These are phyloP conservation scores for Wasmannia auropunctata DNA, from an alignment of 1,140 invertebrate genomes.

Conservation along the genomic window DNA sequence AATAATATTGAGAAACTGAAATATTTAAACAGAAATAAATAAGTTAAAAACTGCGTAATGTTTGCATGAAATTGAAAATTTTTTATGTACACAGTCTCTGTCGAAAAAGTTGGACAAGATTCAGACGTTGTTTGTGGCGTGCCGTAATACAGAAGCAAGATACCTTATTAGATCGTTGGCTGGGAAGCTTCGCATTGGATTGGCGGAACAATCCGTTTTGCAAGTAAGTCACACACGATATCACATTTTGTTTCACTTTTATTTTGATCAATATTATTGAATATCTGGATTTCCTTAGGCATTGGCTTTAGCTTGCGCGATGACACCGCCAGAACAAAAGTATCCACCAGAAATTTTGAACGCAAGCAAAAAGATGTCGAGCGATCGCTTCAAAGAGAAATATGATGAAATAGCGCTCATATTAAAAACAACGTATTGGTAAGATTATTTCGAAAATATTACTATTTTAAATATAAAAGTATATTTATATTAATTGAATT, in stretches of 20 bases:
- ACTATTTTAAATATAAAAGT: not conserved
- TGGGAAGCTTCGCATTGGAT: slow-evolving; percentile 97
- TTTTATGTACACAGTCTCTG: slow-evolving; percentile 88
- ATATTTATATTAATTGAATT: not conserved
- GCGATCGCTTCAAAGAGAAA: slow-evolving; percentile 92
- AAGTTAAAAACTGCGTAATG: slow-evolving; percentile 7
- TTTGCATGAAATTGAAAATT: slow-evolving; percentile 47
- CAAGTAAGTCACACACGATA: slow-evolving; percentile 83
- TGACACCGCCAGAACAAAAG: slow-evolving; percentile 89
- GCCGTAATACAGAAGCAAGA: slow-evolving; percentile 94
- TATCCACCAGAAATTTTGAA: slow-evolving; percentile 89
- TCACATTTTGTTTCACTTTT: too few species aligned
- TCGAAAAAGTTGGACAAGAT: slow-evolving; percentile 97
- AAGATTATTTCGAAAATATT: slow-evolving; percentile 71
- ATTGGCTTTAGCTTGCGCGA: slow-evolving; percentile 93
- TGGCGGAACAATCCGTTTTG: slow-evolving; percentile 98
- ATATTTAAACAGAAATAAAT: slow-evolving; percentile 17
- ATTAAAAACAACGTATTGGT: slow-evolving; percentile 98
- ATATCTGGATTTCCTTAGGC: slow-evolving; percentile 86
- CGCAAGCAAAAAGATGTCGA: slow-evolving; percentile 86
- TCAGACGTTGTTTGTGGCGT: slow-evolving; percentile 96
- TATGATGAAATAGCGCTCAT: slow-evolving; percentile 92
- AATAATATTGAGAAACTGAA: not conserved
- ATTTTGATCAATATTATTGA: not conserved
- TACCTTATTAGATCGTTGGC: slow-evolving; percentile 96